Percentiles rank a stretch among this genome's conserved stretches.
phyloP scores from a whole-genome alignment of 2,888 invertebrate species.

The Caenorhabditis doughertyi region DNA sequence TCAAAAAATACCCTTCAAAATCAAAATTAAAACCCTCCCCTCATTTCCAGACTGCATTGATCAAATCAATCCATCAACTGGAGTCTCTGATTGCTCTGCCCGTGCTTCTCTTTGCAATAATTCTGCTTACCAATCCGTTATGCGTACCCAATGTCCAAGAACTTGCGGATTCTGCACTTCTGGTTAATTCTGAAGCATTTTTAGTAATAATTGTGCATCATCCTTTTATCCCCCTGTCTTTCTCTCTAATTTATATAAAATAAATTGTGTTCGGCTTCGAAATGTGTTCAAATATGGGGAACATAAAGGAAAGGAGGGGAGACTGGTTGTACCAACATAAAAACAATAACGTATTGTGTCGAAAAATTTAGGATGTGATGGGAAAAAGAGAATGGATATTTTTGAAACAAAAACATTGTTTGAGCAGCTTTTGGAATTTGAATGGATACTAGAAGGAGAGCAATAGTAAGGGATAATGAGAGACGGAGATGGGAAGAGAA shows the following conservation, averaged over 20 bases:
- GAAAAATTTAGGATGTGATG: constrained; percentile 25
- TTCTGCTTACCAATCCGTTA: constrained; percentile 37
- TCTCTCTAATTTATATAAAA: constrained; percentile 50
- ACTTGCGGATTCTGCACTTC: constrained; percentile 50
- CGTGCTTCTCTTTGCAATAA: constrained; percentile 40
- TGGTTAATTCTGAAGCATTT: neutral
- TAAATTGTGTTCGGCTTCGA: constrained; percentile 18
- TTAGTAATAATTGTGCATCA: constrained; percentile 12
- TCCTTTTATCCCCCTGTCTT: neutral
- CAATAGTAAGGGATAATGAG: neutral
- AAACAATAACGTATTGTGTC: constrained; percentile 61
- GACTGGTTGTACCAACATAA: constrained; percentile 52
- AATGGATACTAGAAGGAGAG: neutral
- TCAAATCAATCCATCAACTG: constrained; percentile 48
- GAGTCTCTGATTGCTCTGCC: constrained; percentile 46
- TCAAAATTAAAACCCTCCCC: neutral
- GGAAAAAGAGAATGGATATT: constrained; percentile 46
- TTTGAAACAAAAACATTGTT: constrained; percentile 59
- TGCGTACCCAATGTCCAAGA: constrained; percentile 48
- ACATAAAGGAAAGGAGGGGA: neutral
- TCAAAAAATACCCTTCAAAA: neutral
- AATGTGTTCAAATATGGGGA: constrained; percentile 52
- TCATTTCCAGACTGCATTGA: constrained; percentile 47
- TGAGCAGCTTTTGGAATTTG: constrained; percentile 33
- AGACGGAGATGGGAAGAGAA: constrained; percentile 23